Conservation (phyloP, 2,888 invertebrate genomes). For the Agonopterix subpropinquella region DNA sequence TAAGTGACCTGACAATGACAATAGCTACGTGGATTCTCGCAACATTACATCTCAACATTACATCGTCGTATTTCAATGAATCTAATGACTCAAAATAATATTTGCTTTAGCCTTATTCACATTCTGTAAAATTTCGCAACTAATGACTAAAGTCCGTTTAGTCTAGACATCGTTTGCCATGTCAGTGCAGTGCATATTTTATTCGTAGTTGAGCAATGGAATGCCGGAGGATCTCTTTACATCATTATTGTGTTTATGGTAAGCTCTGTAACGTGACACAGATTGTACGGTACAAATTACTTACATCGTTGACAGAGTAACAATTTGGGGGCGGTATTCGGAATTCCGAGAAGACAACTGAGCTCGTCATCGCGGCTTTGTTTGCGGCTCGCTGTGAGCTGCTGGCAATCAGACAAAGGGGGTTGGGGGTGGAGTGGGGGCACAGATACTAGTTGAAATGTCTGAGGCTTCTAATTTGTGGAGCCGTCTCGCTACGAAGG, state of each 20-base stretch:
- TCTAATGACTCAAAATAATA: neutral
- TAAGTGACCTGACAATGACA: neutral
- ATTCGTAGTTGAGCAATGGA: too few species aligned
- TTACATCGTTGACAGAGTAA: conserved; percentile 40
- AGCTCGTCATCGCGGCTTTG: conserved; percentile 53
- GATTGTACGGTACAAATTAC: conserved; percentile 38
- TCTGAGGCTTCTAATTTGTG: conserved; percentile 57
- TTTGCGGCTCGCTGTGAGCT: conserved; percentile 45
- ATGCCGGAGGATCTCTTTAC: too few species aligned
- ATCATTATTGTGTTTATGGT: conserved; percentile 3
- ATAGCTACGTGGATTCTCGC: neutral
- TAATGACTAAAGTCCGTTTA: conserved; percentile 10
- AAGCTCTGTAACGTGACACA: conserved; percentile 17
- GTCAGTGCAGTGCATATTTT: too few species aligned
- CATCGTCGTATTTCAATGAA: neutral
- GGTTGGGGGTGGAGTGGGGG: conserved; percentile 20
- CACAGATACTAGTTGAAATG: conserved; percentile 45
- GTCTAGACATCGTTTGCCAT: neutral
- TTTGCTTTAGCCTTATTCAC: conserved; percentile 4
- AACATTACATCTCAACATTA: too few species aligned
- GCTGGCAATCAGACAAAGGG: conserved; percentile 45
- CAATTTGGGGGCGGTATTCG: conserved; percentile 42
- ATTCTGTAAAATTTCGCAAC: conserved; percentile 7
- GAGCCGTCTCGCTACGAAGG: conserved; percentile 36
- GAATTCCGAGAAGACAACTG: conserved; percentile 49